Percentiles rank a stretch among this genome's conserved stretches.
Conservation (phyloP, 2,113 vertebrate species). For the Peromyscus californicus region DNA sequence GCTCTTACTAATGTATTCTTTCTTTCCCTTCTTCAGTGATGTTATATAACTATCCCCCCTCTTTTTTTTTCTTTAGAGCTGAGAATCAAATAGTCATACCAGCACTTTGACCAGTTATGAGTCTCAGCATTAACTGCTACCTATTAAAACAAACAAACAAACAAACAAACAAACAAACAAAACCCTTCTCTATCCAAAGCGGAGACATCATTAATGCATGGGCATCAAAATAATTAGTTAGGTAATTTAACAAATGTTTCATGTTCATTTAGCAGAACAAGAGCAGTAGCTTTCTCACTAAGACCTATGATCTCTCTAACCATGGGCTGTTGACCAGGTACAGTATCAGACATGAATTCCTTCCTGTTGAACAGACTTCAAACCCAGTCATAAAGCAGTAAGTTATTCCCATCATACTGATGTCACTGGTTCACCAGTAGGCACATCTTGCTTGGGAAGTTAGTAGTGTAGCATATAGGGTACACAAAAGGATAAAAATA, state of each 20-base stretch:
- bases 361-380: not conserved
- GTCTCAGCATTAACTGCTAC: not conserved
- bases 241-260: not conserved
- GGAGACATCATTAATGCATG: not conserved
- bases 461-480: not conserved
- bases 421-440: not conserved
- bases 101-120: not conserved
- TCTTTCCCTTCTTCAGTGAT: no score
- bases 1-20: not conserved
- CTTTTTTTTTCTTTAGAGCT: not conserved
- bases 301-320: not conserved
- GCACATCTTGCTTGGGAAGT: not conserved
- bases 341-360: not conserved
- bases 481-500: not conserved
- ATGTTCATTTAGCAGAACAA: not conserved
- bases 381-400: not conserved
- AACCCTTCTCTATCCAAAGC: not conserved
- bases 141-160: not conserved
- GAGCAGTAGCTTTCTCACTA: not conserved
- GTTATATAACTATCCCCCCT: no score
- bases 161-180: no score
- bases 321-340: not conserved
- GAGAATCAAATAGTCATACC: not conserved
- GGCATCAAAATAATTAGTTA: not conserved
- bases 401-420: not conserved